Evolutionary conservation across 2,797 vertebrate genomes (phyloP), one percentile per base, ranked within the genome.

Genomic region (Pangasius djambal): DNA sequence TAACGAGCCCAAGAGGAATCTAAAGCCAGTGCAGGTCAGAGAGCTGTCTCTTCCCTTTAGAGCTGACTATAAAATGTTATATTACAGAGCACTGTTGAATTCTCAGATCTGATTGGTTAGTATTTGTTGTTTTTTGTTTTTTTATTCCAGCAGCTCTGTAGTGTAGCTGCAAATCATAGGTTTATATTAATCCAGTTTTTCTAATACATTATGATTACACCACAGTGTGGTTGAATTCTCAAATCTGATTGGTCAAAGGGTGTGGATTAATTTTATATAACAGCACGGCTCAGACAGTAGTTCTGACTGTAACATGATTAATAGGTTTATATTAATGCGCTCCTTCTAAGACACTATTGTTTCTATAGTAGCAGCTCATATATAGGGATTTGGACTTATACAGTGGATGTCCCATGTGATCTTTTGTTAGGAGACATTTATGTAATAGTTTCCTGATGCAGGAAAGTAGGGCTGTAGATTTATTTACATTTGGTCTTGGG

Each of bases 1-100:
- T 75, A 86, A 86, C 13, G n/a, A 69, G 83, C 83, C 61, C 4
- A 7, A 69, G n/a, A 85, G 28, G 63, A 85, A 85, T 52, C 28
- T 25, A 37, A 83, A 63, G 81, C 34, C 25, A 34, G 44, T 31
- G 4, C 44, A 69, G 82, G 40, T 67, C 82, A 67, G 25, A 67
- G 82, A 83, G 82, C 15, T 48, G 40, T 65, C 12, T 28, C 25
- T 65, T 59, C 25, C 20, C 22, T 63, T 83, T 20, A 44, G 22
- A 61, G 2, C 18, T 15, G 59, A 63, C 25, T 28, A 40, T 63
- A 25, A 63, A 25, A 59, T 22, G 8, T 44, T 61, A 2, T 8
- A 13, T 25, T 28, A 28, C 8, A 83, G 12, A 28, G 37, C 4
- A 2, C 0, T 61, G n/a, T 5, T 34, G 31, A 18, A 57, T 55